Conservation (phyloP, 2,888 invertebrate species). For the Andrena fulva region DNA sequence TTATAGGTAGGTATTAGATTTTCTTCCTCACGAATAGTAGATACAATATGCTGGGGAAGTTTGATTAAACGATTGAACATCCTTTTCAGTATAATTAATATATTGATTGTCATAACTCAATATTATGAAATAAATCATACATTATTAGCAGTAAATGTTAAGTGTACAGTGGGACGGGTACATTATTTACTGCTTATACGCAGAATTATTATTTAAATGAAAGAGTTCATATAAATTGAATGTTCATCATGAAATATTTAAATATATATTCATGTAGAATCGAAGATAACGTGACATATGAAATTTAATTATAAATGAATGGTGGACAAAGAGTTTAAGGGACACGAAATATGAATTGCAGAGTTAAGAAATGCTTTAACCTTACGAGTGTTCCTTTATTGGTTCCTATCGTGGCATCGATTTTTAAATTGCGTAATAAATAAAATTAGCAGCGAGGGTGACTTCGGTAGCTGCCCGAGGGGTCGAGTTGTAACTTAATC, state of each 20-base stretch:
- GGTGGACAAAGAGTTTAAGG: not conserved
- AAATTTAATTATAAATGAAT: not conserved
- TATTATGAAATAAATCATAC: no score
- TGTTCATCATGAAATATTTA: not conserved
- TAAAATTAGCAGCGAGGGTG: constrained; percentile 83
- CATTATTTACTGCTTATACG: no score
- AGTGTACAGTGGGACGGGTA: no score
- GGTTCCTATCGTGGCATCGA: constrained; percentile 78
- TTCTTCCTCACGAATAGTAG: no score
- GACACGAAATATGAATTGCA: not conserved
- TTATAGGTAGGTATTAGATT: no score
- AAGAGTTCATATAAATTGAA: not conserved
- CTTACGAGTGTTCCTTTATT: constrained; percentile 58
- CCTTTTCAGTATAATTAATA: no score
- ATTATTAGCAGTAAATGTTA: no score
- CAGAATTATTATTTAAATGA: not conserved
- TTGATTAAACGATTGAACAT: no score
- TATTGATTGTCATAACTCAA: no score
- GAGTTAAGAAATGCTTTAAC: constrained; percentile 11
- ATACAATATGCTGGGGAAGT: no score
- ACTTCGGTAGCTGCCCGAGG: constrained; percentile 70
- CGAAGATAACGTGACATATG: not conserved
- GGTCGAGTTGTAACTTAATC: constrained; percentile 81
- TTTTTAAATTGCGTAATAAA: constrained; percentile 84
- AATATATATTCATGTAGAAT: not conserved